Evolutionary conservation across 64 coral and sea anemone species (phyloP).

Genomic region (Dendronephthya gigantea): DNA sequence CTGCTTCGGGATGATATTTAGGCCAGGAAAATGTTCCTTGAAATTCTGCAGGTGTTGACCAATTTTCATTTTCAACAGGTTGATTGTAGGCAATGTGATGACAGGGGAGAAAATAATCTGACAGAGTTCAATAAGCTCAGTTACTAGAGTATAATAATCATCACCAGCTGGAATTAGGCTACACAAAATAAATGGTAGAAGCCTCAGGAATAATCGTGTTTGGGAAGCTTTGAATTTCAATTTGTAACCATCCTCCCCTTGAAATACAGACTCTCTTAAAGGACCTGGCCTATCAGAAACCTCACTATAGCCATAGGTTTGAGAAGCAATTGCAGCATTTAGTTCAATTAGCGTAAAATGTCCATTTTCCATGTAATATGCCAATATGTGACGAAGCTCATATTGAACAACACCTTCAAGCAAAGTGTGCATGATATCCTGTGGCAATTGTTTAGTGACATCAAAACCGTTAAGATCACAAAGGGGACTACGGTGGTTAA

Average conservation of each 20-base stretch:
- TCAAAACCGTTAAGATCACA: not conserved
- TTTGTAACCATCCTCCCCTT: not conserved
- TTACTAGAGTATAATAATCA: not conserved
- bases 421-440: too few species aligned
- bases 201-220: not conserved
- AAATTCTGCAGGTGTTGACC: not conserved
- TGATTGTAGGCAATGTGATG: not conserved
- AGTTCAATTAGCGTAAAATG: not conserved
- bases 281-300: not conserved
- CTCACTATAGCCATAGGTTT: not conserved
- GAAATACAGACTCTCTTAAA: not conserved
- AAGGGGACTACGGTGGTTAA: not conserved
- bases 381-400: not conserved
- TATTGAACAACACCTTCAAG: not conserved
- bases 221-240: not conserved
- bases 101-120: not conserved
- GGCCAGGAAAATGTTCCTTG: not conserved
- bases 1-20: not conserved
- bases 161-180: not conserved
- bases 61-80: not conserved
- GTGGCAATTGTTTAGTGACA: not conserved
- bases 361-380: not conserved
- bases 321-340: not conserved
- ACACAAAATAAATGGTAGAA: not conserved
- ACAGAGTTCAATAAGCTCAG: too few species aligned